Evolutionary conservation across 2,888 invertebrate species (phyloP), one percentile per base, ranked within the genome.

Genomic region (Troides helena): DNA sequence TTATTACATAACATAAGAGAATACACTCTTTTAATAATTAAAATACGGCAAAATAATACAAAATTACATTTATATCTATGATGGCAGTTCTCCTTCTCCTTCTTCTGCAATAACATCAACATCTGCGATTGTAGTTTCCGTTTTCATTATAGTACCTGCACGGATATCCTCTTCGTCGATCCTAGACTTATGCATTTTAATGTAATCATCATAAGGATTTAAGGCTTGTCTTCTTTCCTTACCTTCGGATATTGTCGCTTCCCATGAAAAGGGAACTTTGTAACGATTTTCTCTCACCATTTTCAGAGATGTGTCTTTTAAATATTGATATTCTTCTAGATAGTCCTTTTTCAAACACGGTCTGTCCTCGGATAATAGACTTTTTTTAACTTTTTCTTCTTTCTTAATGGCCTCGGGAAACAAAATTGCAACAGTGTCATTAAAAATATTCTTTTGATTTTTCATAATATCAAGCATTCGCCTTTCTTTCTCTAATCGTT

Each of bases 391-490:
- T 73, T 86, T 85, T 23, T 86, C 86, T 74, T 88, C 85, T 73
- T 92, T 92, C 74, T 92, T 92, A 53, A 94, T 87, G 46, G 94
- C 93, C 78, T 95, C 94, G 0, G 95, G 95, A 75, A 95, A 95
- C 18, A 94, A 81, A 71, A 93, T 93, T 12, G 93, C 93, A 0
- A 95, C 93, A 0, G 95, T 94, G 57, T 95, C 94, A 74, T 94
- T 94, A 76, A 96, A 96, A 74, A 96, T 94, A 7, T 87, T 88
- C 72, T 94, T 93, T 72, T 94, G 94, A 73, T 93, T 91, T 77
- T 92, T 93, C 85, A 95, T 88, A 43, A 93, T 92, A 65, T 93
- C 92, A 30, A 90, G 83, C 85, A 94, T 94, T 79, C 94, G 93
- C 74, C 88, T 84, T 77, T 93, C 93, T 78, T 95, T 95, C 71